Conservation (phyloP, 2,888 invertebrate genomes). For the Lumbricus terrestris region DNA sequence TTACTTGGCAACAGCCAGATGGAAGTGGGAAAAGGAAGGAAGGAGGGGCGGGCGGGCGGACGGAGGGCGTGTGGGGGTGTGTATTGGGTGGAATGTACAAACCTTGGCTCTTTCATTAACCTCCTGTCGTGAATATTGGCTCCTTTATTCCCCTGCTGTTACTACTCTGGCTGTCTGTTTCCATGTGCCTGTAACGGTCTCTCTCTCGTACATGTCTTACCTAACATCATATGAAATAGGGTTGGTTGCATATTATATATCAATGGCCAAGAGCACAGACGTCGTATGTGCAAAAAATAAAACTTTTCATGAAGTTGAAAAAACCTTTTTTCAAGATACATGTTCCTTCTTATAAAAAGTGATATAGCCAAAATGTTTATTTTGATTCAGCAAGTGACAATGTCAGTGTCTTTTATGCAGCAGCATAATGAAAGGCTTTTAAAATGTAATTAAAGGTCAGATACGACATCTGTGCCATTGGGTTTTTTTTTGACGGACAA, state of each 20-base stretch:
- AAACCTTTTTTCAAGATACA: too few relatives aligned
- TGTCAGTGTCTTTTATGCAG: too few relatives aligned
- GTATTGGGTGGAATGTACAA: neutral
- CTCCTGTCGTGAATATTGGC: slow-evolving; percentile 3
- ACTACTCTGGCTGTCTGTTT: neutral
- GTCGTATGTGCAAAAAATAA: too few relatives aligned
- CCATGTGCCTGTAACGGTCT: neutral
- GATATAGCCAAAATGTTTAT: too few relatives aligned
- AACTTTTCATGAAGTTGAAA: too few relatives aligned
- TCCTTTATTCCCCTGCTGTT: neutral
- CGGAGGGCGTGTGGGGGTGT: neutral
- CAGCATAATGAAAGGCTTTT: too few relatives aligned
- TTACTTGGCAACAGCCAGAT: neutral
- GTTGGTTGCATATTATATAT: neutral
- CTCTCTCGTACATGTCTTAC: neutral
- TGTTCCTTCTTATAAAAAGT: too few relatives aligned
- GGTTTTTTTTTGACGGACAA: too few relatives aligned
- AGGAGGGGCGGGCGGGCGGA: neutral
- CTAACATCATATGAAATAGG: neutral
- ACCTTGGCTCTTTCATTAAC: neutral
- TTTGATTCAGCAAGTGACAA: too few relatives aligned
- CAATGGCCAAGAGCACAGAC: too few relatives aligned
- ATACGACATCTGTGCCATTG: too few relatives aligned
- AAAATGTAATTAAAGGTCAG: too few relatives aligned
- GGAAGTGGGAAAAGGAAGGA: neutral